Conservation (phyloP, 1,140 invertebrate species). For the Heterodera schachtii region DNA sequence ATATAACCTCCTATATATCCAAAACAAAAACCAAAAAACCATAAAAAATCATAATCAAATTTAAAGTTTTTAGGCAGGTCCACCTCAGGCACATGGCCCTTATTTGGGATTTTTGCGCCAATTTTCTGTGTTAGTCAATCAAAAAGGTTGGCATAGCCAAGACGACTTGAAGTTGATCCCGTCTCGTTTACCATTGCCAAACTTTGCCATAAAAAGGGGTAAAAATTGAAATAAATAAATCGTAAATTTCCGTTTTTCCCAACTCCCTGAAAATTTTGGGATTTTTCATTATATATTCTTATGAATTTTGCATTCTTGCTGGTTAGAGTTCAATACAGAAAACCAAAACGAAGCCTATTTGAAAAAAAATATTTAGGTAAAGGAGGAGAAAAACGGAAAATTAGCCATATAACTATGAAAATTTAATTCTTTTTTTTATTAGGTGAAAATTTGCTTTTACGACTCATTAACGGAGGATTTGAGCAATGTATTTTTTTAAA, state of each 20-base stretch:
- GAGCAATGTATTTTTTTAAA: constrained; percentile 44
- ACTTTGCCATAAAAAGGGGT: constrained; percentile 30
- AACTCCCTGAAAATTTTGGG: too few species aligned
- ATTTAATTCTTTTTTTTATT: neutral
- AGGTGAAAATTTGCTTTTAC: constrained; percentile 46
- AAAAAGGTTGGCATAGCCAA: constrained; percentile 57
- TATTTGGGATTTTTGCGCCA: neutral
- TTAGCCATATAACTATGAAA: too few species aligned
- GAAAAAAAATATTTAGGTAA: too few species aligned
- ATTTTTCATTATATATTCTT: too few species aligned
- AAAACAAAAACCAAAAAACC: neutral
- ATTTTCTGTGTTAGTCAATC: neutral
- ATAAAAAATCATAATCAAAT: neutral
- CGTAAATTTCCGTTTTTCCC: neutral
- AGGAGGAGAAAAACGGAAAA: too few species aligned
- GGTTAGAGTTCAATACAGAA: too few species aligned
- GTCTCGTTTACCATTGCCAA: constrained; percentile 28
- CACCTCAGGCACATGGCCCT: neutral
- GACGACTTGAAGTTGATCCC: constrained; percentile 51
- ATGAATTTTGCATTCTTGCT: too few species aligned
- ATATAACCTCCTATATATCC: too few species aligned
- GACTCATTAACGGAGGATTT: constrained; percentile 61
- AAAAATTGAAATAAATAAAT: neutral
- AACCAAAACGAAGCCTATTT: too few species aligned
- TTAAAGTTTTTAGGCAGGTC: neutral